phyloP scores from a whole-genome alignment of 2,888 invertebrate genomes.

The Meghimatium bilineatum region DNA sequence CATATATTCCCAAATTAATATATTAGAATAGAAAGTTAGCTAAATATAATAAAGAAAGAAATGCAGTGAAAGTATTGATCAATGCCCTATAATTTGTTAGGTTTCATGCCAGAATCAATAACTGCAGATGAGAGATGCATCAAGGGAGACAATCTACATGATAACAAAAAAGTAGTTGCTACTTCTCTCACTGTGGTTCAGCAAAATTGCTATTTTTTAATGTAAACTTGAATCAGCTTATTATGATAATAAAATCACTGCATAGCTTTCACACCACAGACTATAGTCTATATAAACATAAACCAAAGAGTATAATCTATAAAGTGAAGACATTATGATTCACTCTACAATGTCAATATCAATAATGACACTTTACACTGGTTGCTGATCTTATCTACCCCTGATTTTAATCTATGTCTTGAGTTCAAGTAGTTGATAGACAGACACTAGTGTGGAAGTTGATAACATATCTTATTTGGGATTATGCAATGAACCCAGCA shows the following conservation, averaged over 20 bases:
- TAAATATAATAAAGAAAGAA: not conserved
- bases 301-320: not conserved
- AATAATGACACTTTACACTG: not conserved
- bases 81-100: not conserved
- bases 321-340: not conserved
- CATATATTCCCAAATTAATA: not conserved
- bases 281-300: not conserved
- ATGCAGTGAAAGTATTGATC: not conserved
- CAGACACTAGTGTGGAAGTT: no score
- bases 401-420: no score
- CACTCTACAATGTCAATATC: not conserved
- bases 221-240: not conserved
- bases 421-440: no score
- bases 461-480: no score
- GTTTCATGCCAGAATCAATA: slow-evolving; percentile 12
- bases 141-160: not conserved
- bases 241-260: not conserved
- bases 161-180: not conserved
- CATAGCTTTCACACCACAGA: not conserved
- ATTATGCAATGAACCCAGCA: no score
- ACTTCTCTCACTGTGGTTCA: not conserved
- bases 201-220: not conserved
- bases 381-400: not conserved
- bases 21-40: not conserved
- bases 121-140: not conserved